These are phyloP conservation scores for Micropterix aruncella DNA, from an alignment of 2,888 invertebrate genomes.

Conservation along the genomic window DNA sequence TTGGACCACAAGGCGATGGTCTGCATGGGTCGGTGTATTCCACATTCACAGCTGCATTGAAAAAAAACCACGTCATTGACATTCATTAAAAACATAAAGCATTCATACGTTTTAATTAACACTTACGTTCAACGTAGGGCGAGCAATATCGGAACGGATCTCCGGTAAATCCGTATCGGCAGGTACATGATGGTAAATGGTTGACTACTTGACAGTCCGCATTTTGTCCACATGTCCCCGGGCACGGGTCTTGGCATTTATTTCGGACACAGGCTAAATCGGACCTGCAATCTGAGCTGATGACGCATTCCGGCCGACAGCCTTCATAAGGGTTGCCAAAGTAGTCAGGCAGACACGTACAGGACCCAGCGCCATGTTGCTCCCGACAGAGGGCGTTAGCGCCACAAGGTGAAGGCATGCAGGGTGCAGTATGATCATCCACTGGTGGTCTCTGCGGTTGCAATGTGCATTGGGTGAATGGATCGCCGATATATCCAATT, in stretches of 20 bases:
- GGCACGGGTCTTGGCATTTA: constrained; percentile 65
- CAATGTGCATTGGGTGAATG: constrained; percentile 49
- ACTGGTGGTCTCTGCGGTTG: constrained; percentile 23
- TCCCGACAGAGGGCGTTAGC: constrained; percentile 49
- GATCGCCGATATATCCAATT: constrained; percentile 58
- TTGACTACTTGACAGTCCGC: constrained; percentile 61
- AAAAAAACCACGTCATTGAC: not conserved
- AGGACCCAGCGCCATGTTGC: constrained; percentile 46
- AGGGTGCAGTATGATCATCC: constrained; percentile 32
- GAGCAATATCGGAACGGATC: constrained; percentile 60
- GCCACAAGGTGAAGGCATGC: constrained; percentile 49
- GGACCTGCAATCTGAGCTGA: constrained; percentile 58
- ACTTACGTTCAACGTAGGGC: constrained; percentile 23
- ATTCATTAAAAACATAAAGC: no score
- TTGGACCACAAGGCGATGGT: constrained; percentile 62
- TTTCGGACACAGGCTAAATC: constrained; percentile 55
- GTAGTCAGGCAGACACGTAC: constrained; percentile 55
- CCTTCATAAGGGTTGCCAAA: constrained; percentile 68
- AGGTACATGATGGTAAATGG: constrained; percentile 54
- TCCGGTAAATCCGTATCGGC: constrained; percentile 52
- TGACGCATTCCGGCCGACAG: constrained; percentile 59
- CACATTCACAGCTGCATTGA: not conserved
- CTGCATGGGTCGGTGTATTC: constrained; percentile 48
- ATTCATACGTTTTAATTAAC: no score
- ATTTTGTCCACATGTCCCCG: constrained; percentile 62